A percentile compares a stretch with the other conserved stretches of the same genome.
These are phyloP conservation scores for Willowsia nigromaculata DNA, from an alignment of 2,888 invertebrate genomes.

Conservation along the genomic window DNA sequence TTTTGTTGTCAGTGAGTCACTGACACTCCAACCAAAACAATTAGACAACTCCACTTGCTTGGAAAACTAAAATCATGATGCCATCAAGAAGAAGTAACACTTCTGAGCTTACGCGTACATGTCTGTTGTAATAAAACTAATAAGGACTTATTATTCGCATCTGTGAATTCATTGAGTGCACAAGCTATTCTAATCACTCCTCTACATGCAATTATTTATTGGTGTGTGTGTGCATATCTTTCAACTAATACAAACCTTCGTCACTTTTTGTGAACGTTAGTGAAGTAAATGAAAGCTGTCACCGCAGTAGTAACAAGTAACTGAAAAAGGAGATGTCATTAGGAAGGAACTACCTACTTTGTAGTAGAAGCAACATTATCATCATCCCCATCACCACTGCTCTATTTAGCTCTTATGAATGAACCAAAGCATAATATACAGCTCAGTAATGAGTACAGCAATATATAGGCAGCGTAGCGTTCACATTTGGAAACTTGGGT, in stretches of 20 bases:
- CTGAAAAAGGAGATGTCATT: neutral
- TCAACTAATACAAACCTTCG: neutral
- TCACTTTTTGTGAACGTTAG: neutral
- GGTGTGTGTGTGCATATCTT: neutral
- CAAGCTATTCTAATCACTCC: too few species aligned
- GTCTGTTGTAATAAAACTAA: too few species aligned
- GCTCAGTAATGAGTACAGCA: neutral
- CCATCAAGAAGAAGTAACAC: too few species aligned
- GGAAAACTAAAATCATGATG: too few species aligned
- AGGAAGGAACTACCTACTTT: neutral
- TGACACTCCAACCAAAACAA: too few species aligned
- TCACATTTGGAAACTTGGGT: conserved; percentile 45
- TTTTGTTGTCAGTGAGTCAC: too few species aligned
- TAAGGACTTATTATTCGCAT: too few species aligned
- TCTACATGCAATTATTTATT: neutral
- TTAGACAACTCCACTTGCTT: too few species aligned
- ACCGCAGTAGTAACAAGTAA: conserved; percentile 1
- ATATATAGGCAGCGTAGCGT: neutral
- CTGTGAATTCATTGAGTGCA: too few species aligned
- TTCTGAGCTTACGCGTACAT: too few species aligned
- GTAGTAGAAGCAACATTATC: neutral
- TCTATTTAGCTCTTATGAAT: neutral
- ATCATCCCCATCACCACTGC: conserved; percentile 2
- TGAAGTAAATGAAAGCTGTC: conserved; percentile 45
- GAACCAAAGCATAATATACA: neutral